These are phyloP conservation scores for Mythimna impura DNA, from an alignment of 2,888 invertebrate genomes.

Conservation along the genomic window DNA sequence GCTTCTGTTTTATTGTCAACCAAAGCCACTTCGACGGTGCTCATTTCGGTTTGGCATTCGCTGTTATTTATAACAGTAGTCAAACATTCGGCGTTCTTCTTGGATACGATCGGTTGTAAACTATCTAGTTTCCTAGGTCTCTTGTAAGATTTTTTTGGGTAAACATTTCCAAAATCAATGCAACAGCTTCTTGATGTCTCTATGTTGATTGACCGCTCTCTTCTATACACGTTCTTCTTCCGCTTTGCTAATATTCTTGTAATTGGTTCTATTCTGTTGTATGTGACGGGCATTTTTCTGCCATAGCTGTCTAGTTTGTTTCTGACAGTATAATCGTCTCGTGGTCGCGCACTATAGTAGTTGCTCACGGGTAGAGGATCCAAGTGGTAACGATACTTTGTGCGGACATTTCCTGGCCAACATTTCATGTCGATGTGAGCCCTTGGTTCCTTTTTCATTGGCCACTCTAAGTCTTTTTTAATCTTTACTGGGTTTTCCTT, in stretches of 20 bases:
- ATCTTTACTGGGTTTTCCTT: slow-evolving; percentile 75
- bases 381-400: slow-evolving; percentile 51
- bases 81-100: slow-evolving; percentile 73
- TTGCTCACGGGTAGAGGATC: slow-evolving; percentile 50
- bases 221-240: slow-evolving; percentile 45
- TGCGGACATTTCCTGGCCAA: slow-evolving; percentile 69
- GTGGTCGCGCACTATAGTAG: slow-evolving; percentile 56
- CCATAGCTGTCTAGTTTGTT: slow-evolving; percentile 23
- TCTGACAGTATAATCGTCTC: slow-evolving; percentile 22
- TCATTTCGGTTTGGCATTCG: slow-evolving; percentile 73
- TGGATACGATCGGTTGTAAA: slow-evolving; percentile 33
- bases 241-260: slow-evolving; percentile 46
- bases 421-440: slow-evolving; percentile 60
- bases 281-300: slow-evolving; percentile 43
- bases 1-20: slow-evolving; percentile 76
- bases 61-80: slow-evolving; percentile 67
- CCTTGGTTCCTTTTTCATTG: slow-evolving; percentile 64
- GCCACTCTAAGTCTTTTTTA: slow-evolving; percentile 63
- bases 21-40: slow-evolving; percentile 52
- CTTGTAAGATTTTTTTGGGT: slow-evolving; percentile 64
- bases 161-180: slow-evolving; percentile 75
- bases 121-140: slow-evolving; percentile 48
- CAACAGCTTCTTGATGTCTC: slow-evolving; percentile 71
- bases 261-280: slow-evolving; percentile 44
- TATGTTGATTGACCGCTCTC: slow-evolving; percentile 43